Evolutionary conservation across 2,888 invertebrate genomes (phyloP), one percentile per base, ranked within the genome.

Genomic region (Hetaerina titia): DNA sequence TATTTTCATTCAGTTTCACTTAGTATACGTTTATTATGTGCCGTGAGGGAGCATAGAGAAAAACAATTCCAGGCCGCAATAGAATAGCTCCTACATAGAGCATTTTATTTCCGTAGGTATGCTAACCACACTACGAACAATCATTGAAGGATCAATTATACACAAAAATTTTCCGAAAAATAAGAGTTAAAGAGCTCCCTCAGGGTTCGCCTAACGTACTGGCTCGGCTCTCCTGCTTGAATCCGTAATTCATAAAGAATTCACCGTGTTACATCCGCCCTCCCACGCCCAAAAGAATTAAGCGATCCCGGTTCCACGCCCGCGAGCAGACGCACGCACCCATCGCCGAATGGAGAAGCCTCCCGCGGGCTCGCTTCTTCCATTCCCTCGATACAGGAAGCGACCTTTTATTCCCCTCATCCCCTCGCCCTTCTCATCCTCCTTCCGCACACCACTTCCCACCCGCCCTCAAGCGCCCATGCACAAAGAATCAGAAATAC

Each of bases 311-410:
- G 31, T 81, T 81, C 81, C 19, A 22, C 45, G 45, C 19, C 69
- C 31, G 8, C 89, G n/a, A 19, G 58, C 57, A 22, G 17, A 58
- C 2, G 4, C 88, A 17, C 45, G 57, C 89, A 22, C 89, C 8
- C 11, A 25, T 13, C 81, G 15, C n/a, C 81, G 81, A 81, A 81
- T 8, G 31, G 22, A 31, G 81, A 31, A 2, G 81, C 81, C 15
- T 81, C n/a, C 15, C 9, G 19, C 22, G n/a, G 22, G n/a, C n/a
- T n/a, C 19, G n/a, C n/a, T 1, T n/a, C 69, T n/a, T 8, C 69
- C n/a, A n/a, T 69, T 17, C 69, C 69, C 69, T 69, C n/a, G 69
- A 69, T 69, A 69, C n/a, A 69, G 69, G 69, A 69, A 69, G 69
- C 69, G n/a, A 69, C 22, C 69, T 69, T 69, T n/a, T 69, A n/a